Evolutionary conservation across 2,113 vertebrate genomes (phyloP).

Genomic region (Paedocypris sp.): DNA sequence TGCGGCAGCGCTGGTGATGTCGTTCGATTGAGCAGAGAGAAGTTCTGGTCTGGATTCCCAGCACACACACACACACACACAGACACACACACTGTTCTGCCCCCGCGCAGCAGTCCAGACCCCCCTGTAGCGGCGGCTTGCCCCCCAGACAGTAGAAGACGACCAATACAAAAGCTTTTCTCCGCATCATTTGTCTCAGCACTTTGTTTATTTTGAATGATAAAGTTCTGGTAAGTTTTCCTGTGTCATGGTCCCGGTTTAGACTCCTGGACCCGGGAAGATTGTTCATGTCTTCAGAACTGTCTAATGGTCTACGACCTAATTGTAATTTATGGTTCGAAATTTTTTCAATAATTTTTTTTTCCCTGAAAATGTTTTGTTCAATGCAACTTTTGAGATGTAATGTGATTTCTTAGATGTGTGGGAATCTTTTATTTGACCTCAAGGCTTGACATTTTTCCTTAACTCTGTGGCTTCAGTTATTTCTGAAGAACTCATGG

Average conservation of each 20-base stretch:
- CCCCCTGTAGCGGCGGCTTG: neutral
- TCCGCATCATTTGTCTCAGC: no score
- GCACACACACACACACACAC: conserved; percentile 29
- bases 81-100: neutral
- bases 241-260: no score
- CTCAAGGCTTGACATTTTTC: neutral
- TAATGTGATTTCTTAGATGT: neutral
- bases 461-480: conserved; percentile 72
- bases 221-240: no score
- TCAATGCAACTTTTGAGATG: neutral
- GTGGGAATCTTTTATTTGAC: neutral
- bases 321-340: no score
- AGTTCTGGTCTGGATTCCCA: conserved; percentile 41
- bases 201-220: no score
- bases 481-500: conserved; percentile 98
- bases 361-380: no score
- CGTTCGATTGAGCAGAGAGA: conserved; percentile 25
- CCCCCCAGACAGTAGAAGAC: conserved; percentile 16
- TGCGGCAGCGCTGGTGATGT: conserved; percentile 31
- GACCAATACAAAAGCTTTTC: no score
- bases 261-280: no score
- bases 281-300: no score
- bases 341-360: no score
- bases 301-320: no score
- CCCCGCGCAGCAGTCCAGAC: neutral